Evolutionary conservation across 2,113 vertebrate genomes (phyloP).

Genomic region (Sialia sialis): DNA sequence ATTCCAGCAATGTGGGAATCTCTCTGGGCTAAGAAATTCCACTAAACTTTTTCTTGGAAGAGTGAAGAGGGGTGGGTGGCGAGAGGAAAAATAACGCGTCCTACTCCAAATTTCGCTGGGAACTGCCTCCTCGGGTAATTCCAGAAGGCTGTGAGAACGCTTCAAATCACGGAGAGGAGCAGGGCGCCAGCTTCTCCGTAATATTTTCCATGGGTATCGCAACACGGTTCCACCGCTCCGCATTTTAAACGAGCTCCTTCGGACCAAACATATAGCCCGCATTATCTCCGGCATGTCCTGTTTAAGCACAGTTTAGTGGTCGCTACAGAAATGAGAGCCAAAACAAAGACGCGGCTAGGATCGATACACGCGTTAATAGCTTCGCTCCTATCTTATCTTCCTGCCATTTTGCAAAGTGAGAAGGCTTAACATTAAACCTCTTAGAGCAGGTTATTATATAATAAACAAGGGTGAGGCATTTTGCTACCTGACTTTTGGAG

Average conservation of each 20-base stretch:
- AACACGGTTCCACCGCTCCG: neutral
- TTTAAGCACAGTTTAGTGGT: conserved; percentile 26
- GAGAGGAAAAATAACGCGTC: neutral
- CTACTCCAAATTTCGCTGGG: neutral
- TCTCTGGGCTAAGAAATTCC: neutral
- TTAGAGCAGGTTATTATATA: conserved; percentile 27
- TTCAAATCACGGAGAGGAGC: neutral
- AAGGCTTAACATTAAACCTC: conserved; percentile 7
- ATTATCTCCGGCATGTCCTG: neutral
- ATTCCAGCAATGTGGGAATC: neutral
- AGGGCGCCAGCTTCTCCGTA: neutral
- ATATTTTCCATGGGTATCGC: neutral
- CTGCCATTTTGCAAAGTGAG: conserved; percentile 41
- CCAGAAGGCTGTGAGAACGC: neutral
- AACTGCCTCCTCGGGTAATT: neutral
- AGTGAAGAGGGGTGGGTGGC: too few relatives aligned
- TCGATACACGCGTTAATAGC: conserved; percentile 29
- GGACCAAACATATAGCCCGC: neutral
- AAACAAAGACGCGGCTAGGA: conserved; percentile 1
- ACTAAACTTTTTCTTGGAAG: neutral
- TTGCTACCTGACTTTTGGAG: conserved; percentile 1
- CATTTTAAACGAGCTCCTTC: neutral
- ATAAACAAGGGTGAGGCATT: conserved; percentile 23
- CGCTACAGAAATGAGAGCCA: neutral
- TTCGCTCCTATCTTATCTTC: conserved; percentile 42